Evolutionary conservation across 2,888 invertebrate species (phyloP), one percentile per base, ranked within the genome.

Genomic region (Eupelmus urozonus): DNA sequence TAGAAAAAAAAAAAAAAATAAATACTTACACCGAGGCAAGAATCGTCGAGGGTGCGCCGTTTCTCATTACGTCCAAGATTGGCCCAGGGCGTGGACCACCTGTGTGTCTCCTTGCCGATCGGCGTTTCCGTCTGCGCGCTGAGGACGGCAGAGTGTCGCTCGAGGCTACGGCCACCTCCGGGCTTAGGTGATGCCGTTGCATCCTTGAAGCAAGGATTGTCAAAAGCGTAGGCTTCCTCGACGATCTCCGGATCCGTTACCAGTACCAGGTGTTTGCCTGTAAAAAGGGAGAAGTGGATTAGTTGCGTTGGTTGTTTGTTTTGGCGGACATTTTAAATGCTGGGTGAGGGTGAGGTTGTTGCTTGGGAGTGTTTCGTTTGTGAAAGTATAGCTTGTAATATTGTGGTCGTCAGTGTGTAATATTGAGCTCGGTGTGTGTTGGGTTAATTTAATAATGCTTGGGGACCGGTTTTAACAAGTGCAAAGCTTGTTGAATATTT

Each of bases 171-270:
- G 3, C 88, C 90, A 16, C 90, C 89, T 84, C 87, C 84, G 88
- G 92, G 82, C n/a, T n/a, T n/a, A n/a, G n/a, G n/a, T n/a, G n/a
- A n/a, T n/a, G n/a, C n/a, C 1, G 88, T 87, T 4, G 86, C 86
- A 80, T 90, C 89, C 59, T 93, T 92, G 91, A 95, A 95, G 76
- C 95, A 95, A 20, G 95, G 95, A 91, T 95, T 95, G 90, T 95
- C 95, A 89, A 95, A 95, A 0, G 95, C 95, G 87, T 93, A 95
- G 83, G 94, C 94, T 82, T 93, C 93, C 82, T 94, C 94, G n/a
- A 94, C 94, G 72, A 93, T 94, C 86, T 95, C 95, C 0, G 95
- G 94, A 87, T 95, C 95, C 34, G 94, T 94, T 81, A 94, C 93
- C 87, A 95, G 91, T 40, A 95, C 94, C 79, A 95, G 90, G 85